These are phyloP conservation scores for Entomobrya multifasciata DNA, from an alignment of 2,888 invertebrate species.

Conservation along the genomic window DNA sequence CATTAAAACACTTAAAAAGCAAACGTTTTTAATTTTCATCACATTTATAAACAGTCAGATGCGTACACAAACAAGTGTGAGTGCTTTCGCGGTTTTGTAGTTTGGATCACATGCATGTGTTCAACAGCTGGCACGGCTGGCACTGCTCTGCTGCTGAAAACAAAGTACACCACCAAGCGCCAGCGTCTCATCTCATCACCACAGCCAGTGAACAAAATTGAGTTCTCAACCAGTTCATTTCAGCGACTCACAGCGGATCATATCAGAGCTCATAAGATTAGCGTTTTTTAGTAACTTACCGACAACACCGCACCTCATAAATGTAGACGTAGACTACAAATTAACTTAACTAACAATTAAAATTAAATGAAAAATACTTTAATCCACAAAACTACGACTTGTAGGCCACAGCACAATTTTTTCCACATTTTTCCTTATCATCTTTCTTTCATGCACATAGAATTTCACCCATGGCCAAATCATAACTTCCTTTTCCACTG, in stretches of 20 bases:
- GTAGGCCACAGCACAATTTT: conserved; percentile 73
- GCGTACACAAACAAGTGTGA: not conserved
- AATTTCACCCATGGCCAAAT: conserved; percentile 74
- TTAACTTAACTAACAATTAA: too few relatives aligned
- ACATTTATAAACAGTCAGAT: not conserved
- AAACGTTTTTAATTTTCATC: not conserved
- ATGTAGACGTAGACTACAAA: too few relatives aligned
- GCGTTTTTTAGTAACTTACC: too few relatives aligned
- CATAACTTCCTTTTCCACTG: conserved; percentile 69
- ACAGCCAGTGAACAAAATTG: too few relatives aligned
- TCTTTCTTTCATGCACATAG: conserved; percentile 67
- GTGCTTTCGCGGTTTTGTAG: not conserved
- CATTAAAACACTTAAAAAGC: too few relatives aligned
- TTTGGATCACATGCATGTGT: conserved; percentile 9
- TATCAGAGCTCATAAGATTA: too few relatives aligned
- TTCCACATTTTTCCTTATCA: conserved; percentile 58
- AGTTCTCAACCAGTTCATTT: too few relatives aligned
- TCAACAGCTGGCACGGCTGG: too few relatives aligned
- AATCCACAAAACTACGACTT: conserved; percentile 63
- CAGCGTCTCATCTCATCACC: not conserved
- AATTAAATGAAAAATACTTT: too few relatives aligned
- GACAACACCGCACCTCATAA: too few relatives aligned
- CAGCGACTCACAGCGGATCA: too few relatives aligned
- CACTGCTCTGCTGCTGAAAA: not conserved
- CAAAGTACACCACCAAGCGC: conserved; percentile 9